phyloP scores from a whole-genome alignment of 2,113 vertebrate species.

The mouse (Mus musculus) region DNA sequence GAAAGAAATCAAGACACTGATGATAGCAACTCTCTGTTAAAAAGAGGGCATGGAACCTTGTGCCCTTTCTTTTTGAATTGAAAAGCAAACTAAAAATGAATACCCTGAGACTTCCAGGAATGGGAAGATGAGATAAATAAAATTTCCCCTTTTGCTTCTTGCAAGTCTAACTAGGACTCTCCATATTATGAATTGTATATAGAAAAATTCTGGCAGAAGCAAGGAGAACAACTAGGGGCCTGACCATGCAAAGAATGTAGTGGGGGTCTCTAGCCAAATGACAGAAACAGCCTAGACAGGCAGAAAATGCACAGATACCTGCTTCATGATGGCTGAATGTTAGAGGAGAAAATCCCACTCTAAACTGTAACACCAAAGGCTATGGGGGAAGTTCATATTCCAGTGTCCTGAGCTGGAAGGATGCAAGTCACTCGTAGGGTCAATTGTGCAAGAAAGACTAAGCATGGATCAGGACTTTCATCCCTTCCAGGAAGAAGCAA shows the following conservation, averaged over 20 bases:
- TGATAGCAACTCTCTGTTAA: neutral
- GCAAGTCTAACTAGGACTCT: neutral
- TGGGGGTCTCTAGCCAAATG: neutral
- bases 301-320: neutral
- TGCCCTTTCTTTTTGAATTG: neutral
- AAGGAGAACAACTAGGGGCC: neutral
- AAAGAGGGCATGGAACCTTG: neutral
- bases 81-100: neutral
- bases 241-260: neutral
- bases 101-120: neutral
- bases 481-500: neutral
- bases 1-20: neutral
- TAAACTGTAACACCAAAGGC: neutral
- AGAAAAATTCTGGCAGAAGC: neutral
- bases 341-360: neutral
- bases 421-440: fast-evolving
- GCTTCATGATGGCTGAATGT: neutral
- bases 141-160: neutral
- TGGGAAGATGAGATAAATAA: neutral
- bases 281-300: neutral
- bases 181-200: neutral
- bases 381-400: neutral
- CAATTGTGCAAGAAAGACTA: neutral
- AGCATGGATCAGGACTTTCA: neutral
- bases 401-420: neutral